phyloP scores from a whole-genome alignment of 1,140 invertebrate species.

The Dreissena rostriformis region DNA sequence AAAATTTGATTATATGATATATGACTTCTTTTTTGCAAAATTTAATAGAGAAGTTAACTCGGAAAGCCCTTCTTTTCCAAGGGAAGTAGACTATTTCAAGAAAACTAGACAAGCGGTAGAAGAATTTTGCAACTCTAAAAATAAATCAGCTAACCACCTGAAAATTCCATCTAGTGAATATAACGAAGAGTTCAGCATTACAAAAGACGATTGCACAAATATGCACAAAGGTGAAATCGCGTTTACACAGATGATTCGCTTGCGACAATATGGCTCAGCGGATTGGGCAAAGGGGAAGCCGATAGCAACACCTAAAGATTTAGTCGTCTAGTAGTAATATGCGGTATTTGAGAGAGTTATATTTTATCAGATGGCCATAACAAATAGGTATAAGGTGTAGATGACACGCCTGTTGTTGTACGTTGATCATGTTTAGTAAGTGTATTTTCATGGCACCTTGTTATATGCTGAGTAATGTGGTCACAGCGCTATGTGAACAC shows the following conservation, averaged over 20 bases:
- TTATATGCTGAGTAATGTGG: no score
- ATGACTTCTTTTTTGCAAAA: slow-evolving; percentile 51
- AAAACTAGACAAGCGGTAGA: slow-evolving; percentile 22
- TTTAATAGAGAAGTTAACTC: slow-evolving; percentile 41
- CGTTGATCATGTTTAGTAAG: no score
- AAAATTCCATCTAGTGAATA: slow-evolving; percentile 7
- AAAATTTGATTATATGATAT: slow-evolving; percentile 52
- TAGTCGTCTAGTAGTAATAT: no score
- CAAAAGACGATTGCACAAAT: slow-evolving; percentile 25
- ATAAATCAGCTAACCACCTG: not conserved
- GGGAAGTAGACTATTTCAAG: slow-evolving; percentile 58
- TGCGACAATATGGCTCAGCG: slow-evolving; percentile 40
- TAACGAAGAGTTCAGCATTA: slow-evolving; percentile 52
- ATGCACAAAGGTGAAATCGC: slow-evolving; percentile 44
- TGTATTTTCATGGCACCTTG: no score
- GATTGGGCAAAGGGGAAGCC: not conserved
- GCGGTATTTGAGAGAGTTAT: no score
- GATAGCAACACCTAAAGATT: no score
- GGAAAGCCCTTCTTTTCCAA: slow-evolving; percentile 27
- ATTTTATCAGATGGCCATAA: no score
- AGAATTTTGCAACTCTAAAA: slow-evolving; percentile 29
- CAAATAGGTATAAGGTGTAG: no score
- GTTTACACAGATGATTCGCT: slow-evolving; percentile 43
- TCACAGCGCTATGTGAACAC: no score
- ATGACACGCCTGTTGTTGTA: no score